These are phyloP conservation scores for Zoanthus solanderi DNA, from an alignment of 92 coral and sea anemone species.

Conservation along the genomic window DNA sequence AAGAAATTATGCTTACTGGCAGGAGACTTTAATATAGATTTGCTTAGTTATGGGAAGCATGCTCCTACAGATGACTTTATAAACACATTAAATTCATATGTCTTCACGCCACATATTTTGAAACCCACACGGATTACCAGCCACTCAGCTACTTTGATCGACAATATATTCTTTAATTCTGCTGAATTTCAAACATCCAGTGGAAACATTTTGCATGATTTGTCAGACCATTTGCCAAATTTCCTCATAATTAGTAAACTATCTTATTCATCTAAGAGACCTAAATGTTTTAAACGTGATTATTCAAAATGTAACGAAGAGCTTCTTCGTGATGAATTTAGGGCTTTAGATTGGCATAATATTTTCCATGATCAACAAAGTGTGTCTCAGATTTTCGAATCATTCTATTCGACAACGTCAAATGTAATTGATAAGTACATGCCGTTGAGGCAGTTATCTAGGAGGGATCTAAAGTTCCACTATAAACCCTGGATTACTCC, in stretches of 20 bases:
- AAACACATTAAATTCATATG: conserved; percentile 35
- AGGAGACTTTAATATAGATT: conserved; percentile 26
- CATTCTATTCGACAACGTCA: not conserved
- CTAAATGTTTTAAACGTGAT: no score
- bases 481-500: conserved; percentile 34
- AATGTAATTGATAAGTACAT: not conserved
- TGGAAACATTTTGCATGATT: conserved; percentile 36
- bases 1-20: conserved; percentile 42
- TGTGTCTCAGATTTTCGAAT: conserved; percentile 6
- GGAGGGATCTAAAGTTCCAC: conserved; percentile 22
- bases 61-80: conserved; percentile 50
- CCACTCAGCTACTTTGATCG: conserved; percentile 26
- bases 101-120: conserved; percentile 32
- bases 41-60: conserved; percentile 31
- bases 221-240: conserved; percentile 37
- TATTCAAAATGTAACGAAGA: no score
- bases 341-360: not conserved
- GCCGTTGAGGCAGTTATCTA: conserved; percentile 14
- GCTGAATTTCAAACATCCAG: conserved; percentile 31
- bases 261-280: conserved; percentile 24
- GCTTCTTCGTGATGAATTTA: no score
- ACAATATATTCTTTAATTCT: conserved; percentile 35
- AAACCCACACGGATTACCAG: conserved; percentile 44
- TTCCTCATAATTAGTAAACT: conserved; percentile 37
- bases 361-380: conserved; percentile 15